phyloP scores from a whole-genome alignment of 64 coral and sea anemone species.

The Catalaphyllia jardinei region DNA sequence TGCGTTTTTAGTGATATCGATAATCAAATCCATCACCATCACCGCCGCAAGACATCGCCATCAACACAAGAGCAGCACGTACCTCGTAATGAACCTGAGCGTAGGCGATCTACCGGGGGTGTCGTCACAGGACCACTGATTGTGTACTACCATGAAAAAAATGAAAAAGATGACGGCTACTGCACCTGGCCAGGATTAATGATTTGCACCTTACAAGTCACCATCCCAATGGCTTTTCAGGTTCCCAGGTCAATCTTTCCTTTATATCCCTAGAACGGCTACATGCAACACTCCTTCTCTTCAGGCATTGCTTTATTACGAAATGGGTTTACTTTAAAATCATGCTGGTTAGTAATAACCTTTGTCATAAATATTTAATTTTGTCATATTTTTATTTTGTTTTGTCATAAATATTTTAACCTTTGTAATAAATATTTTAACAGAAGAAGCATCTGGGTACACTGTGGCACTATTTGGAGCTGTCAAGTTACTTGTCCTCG shows the following conservation, averaged over 20 bases:
- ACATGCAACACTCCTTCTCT: neutral
- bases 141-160: no score
- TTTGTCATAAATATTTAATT: no score
- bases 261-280: neutral
- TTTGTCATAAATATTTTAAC: no score
- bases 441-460: neutral
- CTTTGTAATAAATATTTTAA: neutral
- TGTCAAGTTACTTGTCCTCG: neutral
- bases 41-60: neutral
- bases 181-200: neutral
- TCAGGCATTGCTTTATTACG: neutral
- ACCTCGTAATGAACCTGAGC: neutral
- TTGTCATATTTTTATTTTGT: no score
- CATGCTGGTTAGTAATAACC: neutral
- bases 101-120: slow-evolving; percentile 1
- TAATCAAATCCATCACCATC: neutral
- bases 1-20: neutral
- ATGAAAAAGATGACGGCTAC: no score
- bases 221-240: neutral
- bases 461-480: neutral
- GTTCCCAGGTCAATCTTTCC: neutral
- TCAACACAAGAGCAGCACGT: slow-evolving; percentile 7
- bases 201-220: neutral
- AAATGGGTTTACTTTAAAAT: neutral
- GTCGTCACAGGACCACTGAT: neutral